phyloP scores from a whole-genome alignment of 1,140 invertebrate species.

The Anagrus nilaparvatae region DNA sequence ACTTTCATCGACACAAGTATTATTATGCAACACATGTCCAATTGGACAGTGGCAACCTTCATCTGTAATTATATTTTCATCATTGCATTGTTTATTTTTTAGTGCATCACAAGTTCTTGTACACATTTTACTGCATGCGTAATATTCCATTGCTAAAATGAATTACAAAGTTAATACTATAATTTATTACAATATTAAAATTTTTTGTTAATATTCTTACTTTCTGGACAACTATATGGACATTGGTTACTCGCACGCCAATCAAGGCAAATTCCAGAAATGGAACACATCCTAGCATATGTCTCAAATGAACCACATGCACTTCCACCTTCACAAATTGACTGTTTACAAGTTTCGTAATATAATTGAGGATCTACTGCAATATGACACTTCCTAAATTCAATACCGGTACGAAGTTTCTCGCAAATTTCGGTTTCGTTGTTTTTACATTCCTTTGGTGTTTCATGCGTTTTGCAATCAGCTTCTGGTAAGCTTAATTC shows the following conservation, averaged over 20 bases:
- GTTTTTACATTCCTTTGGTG: slow-evolving; percentile 28
- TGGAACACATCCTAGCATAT: slow-evolving; percentile 62
- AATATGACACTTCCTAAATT: slow-evolving; percentile 62
- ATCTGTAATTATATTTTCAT: slow-evolving; percentile 42
- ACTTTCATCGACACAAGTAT: slow-evolving; percentile 33
- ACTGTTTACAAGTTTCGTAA: slow-evolving; percentile 56
- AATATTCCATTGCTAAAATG: slow-evolving; percentile 48
- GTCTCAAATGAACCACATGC: slow-evolving; percentile 56
- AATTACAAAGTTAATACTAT: background rate
- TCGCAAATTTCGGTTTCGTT: slow-evolving; percentile 52
- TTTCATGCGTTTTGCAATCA: too few species aligned
- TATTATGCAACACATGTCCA: slow-evolving; percentile 46
- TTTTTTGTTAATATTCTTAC: slow-evolving; percentile 19
- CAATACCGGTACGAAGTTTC: slow-evolving; percentile 47
- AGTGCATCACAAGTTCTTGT: slow-evolving; percentile 57
- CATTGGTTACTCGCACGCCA: slow-evolving; percentile 58
- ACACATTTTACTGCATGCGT: slow-evolving; percentile 56
- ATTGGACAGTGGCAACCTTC: slow-evolving; percentile 80
- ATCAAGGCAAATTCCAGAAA: slow-evolving; percentile 55
- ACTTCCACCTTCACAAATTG: slow-evolving; percentile 47
- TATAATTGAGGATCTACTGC: slow-evolving; percentile 58
- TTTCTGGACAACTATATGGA: slow-evolving; percentile 45
- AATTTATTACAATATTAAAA: slow-evolving; percentile 1
- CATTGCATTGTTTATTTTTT: slow-evolving; percentile 21
- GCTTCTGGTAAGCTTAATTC: too few species aligned